A percentile compares a stretch with the other conserved stretches of the same genome.
phyloP scores from a whole-genome alignment of 2,888 invertebrate species.

The Stegana nigrithorax region DNA sequence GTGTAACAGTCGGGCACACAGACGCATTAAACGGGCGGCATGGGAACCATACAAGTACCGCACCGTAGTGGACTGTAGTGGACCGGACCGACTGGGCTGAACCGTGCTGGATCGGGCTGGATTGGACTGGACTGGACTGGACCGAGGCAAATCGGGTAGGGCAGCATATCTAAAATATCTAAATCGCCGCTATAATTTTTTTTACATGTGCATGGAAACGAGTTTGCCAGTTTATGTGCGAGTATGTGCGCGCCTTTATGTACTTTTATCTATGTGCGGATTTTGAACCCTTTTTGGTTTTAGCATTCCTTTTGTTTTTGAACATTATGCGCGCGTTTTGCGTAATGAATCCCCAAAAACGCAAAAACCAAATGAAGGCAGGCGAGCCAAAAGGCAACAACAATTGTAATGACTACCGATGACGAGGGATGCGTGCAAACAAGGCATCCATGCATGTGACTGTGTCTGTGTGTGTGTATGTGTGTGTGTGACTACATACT shows the following conservation, averaged over 20 bases:
- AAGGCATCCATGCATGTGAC: not conserved
- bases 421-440: not conserved
- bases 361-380: not conserved
- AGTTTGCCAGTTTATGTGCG: not conserved
- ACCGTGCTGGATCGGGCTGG: too few relatives aligned
- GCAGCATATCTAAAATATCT: slow-evolving; percentile 62
- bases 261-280: too few relatives aligned
- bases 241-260: not conserved
- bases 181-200: slow-evolving; percentile 41
- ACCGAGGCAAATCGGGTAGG: too few relatives aligned
- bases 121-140: too few relatives aligned
- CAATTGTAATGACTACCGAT: not conserved
- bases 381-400: not conserved
- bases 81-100: too few relatives aligned
- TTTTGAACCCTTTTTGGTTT: slow-evolving; percentile 8
- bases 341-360: not conserved
- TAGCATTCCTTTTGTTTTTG: too few relatives aligned
- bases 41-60: too few relatives aligned
- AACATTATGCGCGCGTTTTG: too few relatives aligned
- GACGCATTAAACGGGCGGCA: too few relatives aligned
- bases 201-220: not conserved
- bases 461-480: not conserved
- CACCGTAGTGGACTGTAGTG: too few relatives aligned
- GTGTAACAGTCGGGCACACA: too few relatives aligned
- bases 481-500: not conserved